Evolutionary conservation across 2,888 invertebrate genomes (phyloP).

Genomic region (Endotricha flammealis): DNA sequence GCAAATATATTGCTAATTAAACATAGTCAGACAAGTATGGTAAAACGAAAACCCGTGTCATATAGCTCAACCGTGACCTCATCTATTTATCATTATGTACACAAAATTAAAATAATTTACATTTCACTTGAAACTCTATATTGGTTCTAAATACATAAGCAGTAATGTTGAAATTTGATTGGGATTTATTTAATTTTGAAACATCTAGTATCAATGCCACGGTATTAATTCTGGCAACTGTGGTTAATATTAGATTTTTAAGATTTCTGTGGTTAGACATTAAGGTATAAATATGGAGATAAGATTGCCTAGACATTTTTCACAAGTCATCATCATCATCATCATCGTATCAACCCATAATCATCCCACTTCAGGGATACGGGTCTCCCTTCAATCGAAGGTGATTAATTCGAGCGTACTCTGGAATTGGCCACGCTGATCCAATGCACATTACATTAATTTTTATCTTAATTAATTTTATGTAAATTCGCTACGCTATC

Average conservation of each 20-base stretch:
- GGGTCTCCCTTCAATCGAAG: too few species aligned
- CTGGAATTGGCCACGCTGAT: neutral
- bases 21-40: neutral
- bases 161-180: slow-evolving; percentile 18
- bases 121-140: neutral
- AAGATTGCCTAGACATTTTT: too few species aligned
- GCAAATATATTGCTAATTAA: too few species aligned
- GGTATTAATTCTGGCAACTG: too few species aligned
- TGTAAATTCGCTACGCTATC: too few species aligned
- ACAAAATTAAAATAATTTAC: slow-evolving; percentile 24
- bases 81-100: slow-evolving; percentile 24
- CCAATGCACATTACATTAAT: neutral
- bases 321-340: too few species aligned
- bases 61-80: slow-evolving; percentile 32
- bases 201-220: slow-evolving; percentile 25
- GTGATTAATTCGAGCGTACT: too few species aligned
- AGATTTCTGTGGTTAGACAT: too few species aligned
- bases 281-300: too few species aligned
- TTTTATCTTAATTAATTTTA: too few species aligned
- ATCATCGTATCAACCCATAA: too few species aligned
- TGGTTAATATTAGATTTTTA: neutral
- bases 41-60: slow-evolving; percentile 13
- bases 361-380: too few species aligned
- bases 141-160: slow-evolving; percentile 9
- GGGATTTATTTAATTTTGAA: slow-evolving; percentile 11